phyloP scores from a whole-genome alignment of 2,797 vertebrate genomes.

The Phrynocephalus guinanensis region DNA sequence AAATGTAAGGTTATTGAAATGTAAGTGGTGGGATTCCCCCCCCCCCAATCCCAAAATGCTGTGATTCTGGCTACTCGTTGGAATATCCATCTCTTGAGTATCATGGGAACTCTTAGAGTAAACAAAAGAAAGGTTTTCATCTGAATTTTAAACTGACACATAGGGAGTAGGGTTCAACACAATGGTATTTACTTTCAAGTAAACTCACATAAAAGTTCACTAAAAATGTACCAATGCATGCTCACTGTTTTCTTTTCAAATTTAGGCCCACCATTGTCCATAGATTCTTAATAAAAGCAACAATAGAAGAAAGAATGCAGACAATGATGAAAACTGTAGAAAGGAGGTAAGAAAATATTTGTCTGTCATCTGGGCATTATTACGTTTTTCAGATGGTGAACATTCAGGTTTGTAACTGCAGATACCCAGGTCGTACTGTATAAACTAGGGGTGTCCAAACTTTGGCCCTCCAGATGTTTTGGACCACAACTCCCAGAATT shows the following conservation, averaged over 20 bases:
- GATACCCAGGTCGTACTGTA: too few species aligned
- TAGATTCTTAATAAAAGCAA: constrained; percentile 96
- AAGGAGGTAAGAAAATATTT: constrained; percentile 81
- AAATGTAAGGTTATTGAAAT: neutral
- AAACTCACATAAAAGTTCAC: neutral
- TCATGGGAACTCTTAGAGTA: neutral
- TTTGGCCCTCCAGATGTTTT: too few species aligned
- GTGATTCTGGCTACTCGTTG: neutral
- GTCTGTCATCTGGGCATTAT: neutral
- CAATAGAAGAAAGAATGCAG: constrained; percentile 98
- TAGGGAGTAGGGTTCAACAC: neutral
- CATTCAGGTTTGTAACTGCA: neutral
- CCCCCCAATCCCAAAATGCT: neutral
- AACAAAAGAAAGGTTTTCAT: neutral
- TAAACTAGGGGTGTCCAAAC: too few species aligned
- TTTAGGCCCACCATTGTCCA: constrained; percentile 94
- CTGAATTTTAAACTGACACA: neutral
- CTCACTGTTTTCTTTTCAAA: constrained; percentile 39
- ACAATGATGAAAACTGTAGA: constrained; percentile 96
- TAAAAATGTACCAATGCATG: neutral
- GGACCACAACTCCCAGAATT: too few species aligned
- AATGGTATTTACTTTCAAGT: neutral
- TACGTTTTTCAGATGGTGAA: neutral
- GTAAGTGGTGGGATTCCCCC: neutral
- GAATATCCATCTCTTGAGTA: neutral